Conservation (phyloP, 2,888 invertebrate species). For the Tromatobia lineatoria region DNA sequence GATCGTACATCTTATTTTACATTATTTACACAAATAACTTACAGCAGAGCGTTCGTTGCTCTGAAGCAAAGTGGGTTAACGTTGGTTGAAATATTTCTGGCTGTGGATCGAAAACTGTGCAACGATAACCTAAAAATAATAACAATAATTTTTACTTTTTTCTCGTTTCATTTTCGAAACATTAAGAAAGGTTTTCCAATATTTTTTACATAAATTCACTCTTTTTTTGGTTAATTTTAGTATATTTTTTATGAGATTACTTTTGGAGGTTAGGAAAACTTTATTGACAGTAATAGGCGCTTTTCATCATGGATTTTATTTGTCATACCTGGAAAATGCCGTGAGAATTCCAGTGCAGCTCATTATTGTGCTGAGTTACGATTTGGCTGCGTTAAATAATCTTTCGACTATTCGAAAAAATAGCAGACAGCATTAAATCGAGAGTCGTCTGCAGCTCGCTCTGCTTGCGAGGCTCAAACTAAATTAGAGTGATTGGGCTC, state of each 20-base stretch:
- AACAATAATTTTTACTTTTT: slow-evolving; percentile 6
- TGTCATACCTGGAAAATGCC: slow-evolving; percentile 76
- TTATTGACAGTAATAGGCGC: not conserved
- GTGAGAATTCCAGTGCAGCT: slow-evolving; percentile 71
- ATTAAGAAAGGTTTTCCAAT: not conserved
- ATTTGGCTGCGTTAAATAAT: slow-evolving; percentile 1
- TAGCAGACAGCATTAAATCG: slow-evolving; percentile 47
- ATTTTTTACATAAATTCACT: not conserved
- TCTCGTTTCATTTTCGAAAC: not conserved
- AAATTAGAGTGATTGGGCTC: not conserved
- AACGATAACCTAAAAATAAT: slow-evolving; percentile 71
- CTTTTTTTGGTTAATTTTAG: not conserved
- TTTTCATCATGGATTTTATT: not conserved
- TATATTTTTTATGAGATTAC: not conserved
- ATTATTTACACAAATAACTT: slow-evolving; percentile 67
- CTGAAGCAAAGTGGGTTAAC: slow-evolving; percentile 80
- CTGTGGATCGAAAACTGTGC: slow-evolving; percentile 63
- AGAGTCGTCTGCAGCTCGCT: slow-evolving; percentile 13
- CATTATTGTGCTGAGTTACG: slow-evolving; percentile 49
- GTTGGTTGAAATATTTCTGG: slow-evolving; percentile 80
- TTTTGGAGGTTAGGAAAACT: slow-evolving; percentile 35
- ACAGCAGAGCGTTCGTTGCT: slow-evolving; percentile 83
- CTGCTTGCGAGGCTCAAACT: not conserved
- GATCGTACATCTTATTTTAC: not conserved
- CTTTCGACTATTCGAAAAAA: not conserved